Percentiles rank a stretch among this genome's conserved stretches.
Evolutionary conservation across 2,888 invertebrate genomes (phyloP).

Genomic region (Arge pagana): DNA sequence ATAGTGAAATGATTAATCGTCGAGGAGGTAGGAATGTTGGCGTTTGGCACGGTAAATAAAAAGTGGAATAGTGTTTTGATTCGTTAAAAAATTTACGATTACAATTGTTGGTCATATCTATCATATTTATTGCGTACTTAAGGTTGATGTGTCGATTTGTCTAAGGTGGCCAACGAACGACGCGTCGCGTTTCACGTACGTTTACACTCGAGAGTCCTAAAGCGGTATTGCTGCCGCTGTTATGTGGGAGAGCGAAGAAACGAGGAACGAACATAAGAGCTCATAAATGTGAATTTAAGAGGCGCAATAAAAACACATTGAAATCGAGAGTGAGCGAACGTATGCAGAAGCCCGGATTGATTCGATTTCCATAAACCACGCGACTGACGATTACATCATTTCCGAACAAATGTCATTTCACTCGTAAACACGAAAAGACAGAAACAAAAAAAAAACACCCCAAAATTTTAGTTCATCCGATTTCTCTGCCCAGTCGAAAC

Average conservation of each 20-base stretch:
- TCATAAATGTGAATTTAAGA: conserved; percentile 60
- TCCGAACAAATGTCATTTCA: not conserved
- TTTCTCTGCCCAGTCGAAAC: no score
- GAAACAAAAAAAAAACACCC: no score
- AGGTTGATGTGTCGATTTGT: conserved; percentile 48
- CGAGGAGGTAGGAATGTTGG: conserved; percentile 39
- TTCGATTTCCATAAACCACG: not conserved
- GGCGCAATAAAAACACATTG: conserved; percentile 59
- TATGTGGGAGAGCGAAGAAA: conserved; percentile 25
- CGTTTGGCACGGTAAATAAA: conserved; percentile 38
- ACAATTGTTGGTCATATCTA: conserved; percentile 42
- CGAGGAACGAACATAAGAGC: conserved; percentile 55
- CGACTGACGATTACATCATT: not conserved
- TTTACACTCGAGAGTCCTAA: conserved; percentile 23
- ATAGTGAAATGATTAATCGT: conserved; percentile 40
- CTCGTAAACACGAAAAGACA: no score
- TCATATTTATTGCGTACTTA: conserved; percentile 51
- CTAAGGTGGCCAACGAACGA: conserved; percentile 41
- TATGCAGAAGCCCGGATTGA: conserved; percentile 21
- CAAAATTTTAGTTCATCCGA: no score
- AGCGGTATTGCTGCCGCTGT: no score
- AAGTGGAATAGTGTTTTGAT: conserved; percentile 22
- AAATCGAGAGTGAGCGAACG: conserved; percentile 58
- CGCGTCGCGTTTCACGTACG: conserved; percentile 33
- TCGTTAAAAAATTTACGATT: conserved; percentile 43